Evolutionary conservation across 2,888 invertebrate species (phyloP).

Genomic region (Caenorhabditis angaria): DNA sequence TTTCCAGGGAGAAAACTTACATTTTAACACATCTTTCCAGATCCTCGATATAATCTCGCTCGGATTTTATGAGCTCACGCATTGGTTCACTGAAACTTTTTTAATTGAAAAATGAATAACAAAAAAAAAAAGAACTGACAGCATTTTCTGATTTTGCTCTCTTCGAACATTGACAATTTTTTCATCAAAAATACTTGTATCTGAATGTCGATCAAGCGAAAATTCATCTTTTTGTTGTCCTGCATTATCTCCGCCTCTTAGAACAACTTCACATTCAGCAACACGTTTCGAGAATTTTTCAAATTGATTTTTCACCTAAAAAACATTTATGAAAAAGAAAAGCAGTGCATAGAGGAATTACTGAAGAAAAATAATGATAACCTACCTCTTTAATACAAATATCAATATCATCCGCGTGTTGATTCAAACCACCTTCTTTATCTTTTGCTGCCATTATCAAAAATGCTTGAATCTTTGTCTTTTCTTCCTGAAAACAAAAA

Average conservation of each 20-base stretch:
- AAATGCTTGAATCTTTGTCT: constrained; percentile 45
- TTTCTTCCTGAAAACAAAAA: constrained; percentile 31
- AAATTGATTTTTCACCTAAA: constrained; percentile 39
- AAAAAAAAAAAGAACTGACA: constrained; percentile 12
- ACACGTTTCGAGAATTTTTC: constrained; percentile 46
- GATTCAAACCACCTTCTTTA: constrained; percentile 18
- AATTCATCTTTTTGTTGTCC: constrained; percentile 52
- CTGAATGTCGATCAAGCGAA: constrained; percentile 63
- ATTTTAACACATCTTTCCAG: constrained; percentile 60
- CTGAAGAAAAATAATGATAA: constrained; percentile 9
- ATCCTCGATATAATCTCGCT: constrained; percentile 65
- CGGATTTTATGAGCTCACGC: constrained; percentile 64
- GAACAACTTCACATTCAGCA: constrained; percentile 45
- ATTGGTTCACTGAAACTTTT: constrained; percentile 63
- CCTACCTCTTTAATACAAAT: constrained; percentile 30
- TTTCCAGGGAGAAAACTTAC: no score
- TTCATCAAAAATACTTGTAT: constrained; percentile 56
- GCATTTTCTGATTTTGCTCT: constrained; percentile 48
- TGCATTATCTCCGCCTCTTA: constrained; percentile 39
- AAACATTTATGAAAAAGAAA: constrained; percentile 10
- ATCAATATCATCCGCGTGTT: constrained; percentile 43
- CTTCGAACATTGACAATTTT: constrained; percentile 37
- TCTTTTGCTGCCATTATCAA: constrained; percentile 21
- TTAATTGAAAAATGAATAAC: neutral
- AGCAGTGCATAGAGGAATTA: neutral